Evolutionary conservation across 2,113 vertebrate species (phyloP).

Genomic region (Phalacrocorax pelagicus): DNA sequence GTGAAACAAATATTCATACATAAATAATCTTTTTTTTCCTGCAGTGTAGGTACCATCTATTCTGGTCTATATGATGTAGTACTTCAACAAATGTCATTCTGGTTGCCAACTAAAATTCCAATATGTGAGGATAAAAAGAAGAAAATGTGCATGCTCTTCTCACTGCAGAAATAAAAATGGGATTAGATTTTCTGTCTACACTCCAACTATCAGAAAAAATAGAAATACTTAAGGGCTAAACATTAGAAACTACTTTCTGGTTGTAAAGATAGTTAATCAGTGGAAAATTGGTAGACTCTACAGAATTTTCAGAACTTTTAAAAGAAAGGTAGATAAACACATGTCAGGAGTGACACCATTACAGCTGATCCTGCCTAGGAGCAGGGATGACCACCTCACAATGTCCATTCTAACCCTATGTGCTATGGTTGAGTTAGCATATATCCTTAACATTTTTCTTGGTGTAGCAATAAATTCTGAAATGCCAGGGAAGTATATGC

Average conservation of each 20-base stretch:
- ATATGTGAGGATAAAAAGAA: not conserved
- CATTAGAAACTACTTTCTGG: not conserved
- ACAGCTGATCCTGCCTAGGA: not conserved
- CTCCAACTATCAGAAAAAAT: not conserved
- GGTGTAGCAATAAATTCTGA: not conserved
- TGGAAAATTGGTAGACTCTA: not conserved
- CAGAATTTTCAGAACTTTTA: not conserved
- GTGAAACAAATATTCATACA: not conserved
- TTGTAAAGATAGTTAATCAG: not conserved
- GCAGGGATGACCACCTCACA: not conserved
- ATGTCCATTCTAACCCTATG: not conserved
- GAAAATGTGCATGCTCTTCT: accelerated
- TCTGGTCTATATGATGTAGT: not conserved
- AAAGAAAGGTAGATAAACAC: not conserved
- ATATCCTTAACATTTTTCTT: not conserved
- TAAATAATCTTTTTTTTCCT: not conserved
- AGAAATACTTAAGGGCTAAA: not conserved
- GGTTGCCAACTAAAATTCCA: not conserved
- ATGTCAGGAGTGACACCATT: not conserved
- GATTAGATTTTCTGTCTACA: not conserved
- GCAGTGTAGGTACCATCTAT: not conserved
- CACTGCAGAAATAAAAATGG: not conserved
- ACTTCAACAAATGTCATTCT: not conserved
- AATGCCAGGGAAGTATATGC: not conserved
- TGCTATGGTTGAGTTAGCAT: not conserved